Evolutionary conservation across 2,797 vertebrate genomes (phyloP).

Genomic region (Sarcophilus harrisii): DNA sequence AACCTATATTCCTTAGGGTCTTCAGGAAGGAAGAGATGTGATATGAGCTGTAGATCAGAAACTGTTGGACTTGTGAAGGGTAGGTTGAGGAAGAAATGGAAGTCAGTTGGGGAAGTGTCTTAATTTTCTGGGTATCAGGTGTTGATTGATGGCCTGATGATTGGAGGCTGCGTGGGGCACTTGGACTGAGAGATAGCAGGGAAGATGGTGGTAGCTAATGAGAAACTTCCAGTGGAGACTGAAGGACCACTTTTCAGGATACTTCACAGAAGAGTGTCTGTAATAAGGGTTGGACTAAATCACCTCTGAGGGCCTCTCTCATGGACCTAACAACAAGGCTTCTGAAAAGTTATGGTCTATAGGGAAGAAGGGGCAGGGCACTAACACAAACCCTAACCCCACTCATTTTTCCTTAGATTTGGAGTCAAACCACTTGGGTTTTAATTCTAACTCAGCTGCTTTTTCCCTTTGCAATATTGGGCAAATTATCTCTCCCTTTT

Average conservation of each 20-base stretch:
- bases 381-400: neutral
- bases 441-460: neutral
- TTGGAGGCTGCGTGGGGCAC: neutral
- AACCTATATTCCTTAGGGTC: neutral
- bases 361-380: neutral
- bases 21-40: neutral
- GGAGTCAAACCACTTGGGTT: neutral
- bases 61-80: neutral
- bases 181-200: neutral
- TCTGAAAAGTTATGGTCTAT: neutral
- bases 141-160: neutral
- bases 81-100: neutral
- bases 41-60: neutral
- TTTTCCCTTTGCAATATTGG: neutral
- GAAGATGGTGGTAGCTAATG: neutral
- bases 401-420: neutral
- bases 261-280: neutral
- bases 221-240: neutral
- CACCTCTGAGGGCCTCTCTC: neutral
- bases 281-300: neutral
- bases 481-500: neutral
- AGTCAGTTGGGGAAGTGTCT: neutral
- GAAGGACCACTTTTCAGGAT: neutral
- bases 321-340: neutral
- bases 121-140: neutral